These are phyloP conservation scores for Leucoma salicis DNA, from an alignment of 2,888 invertebrate genomes.

Conservation along the genomic window DNA sequence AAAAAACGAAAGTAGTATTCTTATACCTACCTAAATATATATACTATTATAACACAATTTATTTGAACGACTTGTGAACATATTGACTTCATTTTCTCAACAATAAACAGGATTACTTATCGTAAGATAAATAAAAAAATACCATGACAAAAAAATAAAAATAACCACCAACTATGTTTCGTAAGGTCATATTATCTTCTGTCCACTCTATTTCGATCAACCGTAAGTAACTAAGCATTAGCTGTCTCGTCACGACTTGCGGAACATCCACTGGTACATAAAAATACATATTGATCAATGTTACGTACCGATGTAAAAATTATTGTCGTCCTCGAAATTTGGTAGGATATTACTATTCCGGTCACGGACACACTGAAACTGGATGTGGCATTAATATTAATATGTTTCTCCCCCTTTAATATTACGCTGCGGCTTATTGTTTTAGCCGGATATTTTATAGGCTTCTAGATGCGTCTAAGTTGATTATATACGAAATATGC, in stretches of 20 bases:
- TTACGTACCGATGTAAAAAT: conserved; percentile 44
- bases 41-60: too few species aligned
- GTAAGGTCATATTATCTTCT: too few species aligned
- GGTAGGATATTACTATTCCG: conserved; percentile 68
- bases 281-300: conserved; percentile 27
- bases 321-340: conserved; percentile 52
- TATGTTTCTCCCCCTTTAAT: conserved; percentile 39
- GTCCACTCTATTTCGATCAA: conserved; percentile 8
- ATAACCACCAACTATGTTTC: too few species aligned
- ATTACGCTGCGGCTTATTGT: conserved; percentile 37
- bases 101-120: too few species aligned
- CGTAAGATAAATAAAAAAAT: too few species aligned
- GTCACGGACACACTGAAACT: conserved; percentile 36
- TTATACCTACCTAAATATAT: too few species aligned
- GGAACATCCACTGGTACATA: conserved; percentile 20
- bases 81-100: too few species aligned
- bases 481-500: background rate
- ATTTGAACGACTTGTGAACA: too few species aligned
- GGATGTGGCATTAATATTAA: conserved; percentile 48
- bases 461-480: conserved; percentile 11
- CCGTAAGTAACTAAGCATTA: conserved; percentile 14
- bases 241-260: conserved; percentile 18
- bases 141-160: too few species aligned
- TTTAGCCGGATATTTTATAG: conserved; percentile 17
- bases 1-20: too few species aligned